Base-by-base conservation (phyloP, 2,888 invertebrate genomes). In the Andrena minutula region DNA sequence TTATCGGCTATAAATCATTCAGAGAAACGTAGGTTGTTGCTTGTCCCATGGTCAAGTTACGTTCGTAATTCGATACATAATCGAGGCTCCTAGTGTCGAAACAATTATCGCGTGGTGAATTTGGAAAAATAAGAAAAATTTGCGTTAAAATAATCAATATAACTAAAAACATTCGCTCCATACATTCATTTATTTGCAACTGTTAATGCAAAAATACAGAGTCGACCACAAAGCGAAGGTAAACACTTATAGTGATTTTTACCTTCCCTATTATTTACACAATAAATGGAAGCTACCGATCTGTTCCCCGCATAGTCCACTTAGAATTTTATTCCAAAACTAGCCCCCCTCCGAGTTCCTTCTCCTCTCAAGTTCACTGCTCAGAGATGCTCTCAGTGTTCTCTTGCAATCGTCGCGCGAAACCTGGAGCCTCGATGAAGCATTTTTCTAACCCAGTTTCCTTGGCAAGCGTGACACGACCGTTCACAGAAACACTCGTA, bases 391-490 rank as follows among this genome's bases (percentile, higher is more conserved):
- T 30, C 20, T 16, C 20, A 6, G 20, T n/a, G 23, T 20, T n/a
- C 41, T n/a, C 10, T 47, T 20, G 28, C 16, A 32, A 35, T 61
- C 47, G 8, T 23, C 60, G 1, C 56, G 26, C 32, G 49, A 16
- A 58, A 73, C 66, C 12, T 47, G n/a, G 66, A 83, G 76, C 74
- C 74, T 68, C 71, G 76, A 32, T 28, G 41, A 41, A 26, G 23
- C 8, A 70, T 72, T 75, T 82, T 78, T 63, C 65, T 78, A 76
- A 80, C 69, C 73, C 64, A 84, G 70, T 75, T 84, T 82, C 32
- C 82, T 79, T 74, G 86, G 86, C 75, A 82, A 84, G 71, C 82
- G 78, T 70, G 41, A 28, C 10, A 3, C 7, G n/a, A 41, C 1
- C 20, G 63, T 10, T 12, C 47, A 16, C 20, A 16, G 16, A 12